Evolutionary conservation across 2,888 invertebrate genomes (phyloP).

Genomic region (Oscheius onirici): DNA sequence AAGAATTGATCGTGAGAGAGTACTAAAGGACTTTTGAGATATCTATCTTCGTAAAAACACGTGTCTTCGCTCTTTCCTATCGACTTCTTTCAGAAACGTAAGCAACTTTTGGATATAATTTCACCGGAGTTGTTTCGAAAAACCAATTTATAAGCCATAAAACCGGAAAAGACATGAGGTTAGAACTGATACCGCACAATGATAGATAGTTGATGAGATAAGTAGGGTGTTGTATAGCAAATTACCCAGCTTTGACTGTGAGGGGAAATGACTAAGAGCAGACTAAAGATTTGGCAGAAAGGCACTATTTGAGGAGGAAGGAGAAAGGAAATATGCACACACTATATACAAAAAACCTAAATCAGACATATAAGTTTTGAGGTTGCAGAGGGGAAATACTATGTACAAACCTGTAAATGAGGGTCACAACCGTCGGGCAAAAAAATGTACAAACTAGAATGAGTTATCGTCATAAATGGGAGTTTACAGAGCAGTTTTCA

Average conservation of each 20-base stretch:
- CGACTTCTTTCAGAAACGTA: no score
- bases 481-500: slow-evolving; percentile 15
- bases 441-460: slow-evolving; percentile 16
- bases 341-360: slow-evolving; percentile 13
- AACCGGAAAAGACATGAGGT: slow-evolving; percentile 1
- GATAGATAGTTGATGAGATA: no score
- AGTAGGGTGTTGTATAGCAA: no score
- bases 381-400: background rate
- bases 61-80: no score
- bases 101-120: no score
- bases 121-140: no score
- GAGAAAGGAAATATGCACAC: background rate
- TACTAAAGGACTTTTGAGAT: no score
- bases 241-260: background rate
- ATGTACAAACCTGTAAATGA: slow-evolving; percentile 25
- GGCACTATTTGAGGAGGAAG: background rate
- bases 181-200: background rate
- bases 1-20: no score
- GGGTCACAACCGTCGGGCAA: slow-evolving; percentile 12
- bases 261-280: background rate
- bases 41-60: no score
- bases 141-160: background rate
- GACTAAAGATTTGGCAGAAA: background rate
- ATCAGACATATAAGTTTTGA: background rate
- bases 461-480: slow-evolving; percentile 19